Evolutionary conservation across 2,888 invertebrate genomes (phyloP), one percentile per base, ranked within the genome.

Genomic region (Campopleginae sp.): DNA sequence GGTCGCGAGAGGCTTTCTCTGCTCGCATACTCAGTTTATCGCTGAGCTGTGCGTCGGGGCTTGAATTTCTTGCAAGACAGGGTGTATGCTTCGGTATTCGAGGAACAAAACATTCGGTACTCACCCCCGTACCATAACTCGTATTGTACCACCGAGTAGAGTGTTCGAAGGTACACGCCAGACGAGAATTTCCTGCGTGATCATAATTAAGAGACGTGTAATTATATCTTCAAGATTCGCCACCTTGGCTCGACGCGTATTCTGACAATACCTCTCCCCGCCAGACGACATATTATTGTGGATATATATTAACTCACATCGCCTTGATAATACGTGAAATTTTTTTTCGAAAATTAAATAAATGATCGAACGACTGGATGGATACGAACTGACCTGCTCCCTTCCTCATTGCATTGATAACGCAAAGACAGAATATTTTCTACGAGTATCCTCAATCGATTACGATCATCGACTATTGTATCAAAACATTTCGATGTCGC

Each of bases 191-290:
- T 75, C 65, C 51, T 14, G 54, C 63, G 44, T 63, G 51, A 85
- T 81, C 63, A 85, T 85, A 82, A 82, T 82, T 72, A 78, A 78
- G 71, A 44, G 61, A 78, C 77, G 46, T 51, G 42, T 77, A 70
- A 70, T 70, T 70, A 70, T 70, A 70, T 70, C 70, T 70, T 12
- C 70, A 51, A 70, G 70, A 33, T 48, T 31, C 48, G 46, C 70
- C 38, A 31, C 74, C 76, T 46, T 33, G 6, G 31, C 33, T 48
- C 70, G 70, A 70, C 19, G 70, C 12, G n/a, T 51, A n/a, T 70
- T 70, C 31, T 48, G 48, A n/a, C 31, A 61, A 61, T 46, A 75
- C 31, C 46, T 63, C 14, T 46, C 46, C 31, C 46, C 31, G 31
- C 19, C 61, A 63, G 74, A 27, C 46, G 46, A 75, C 46, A n/a